Evolutionary conservation across 1,140 invertebrate species (phyloP), one percentile per base, ranked within the genome.

Genomic region (Diorhabda sublineata): DNA sequence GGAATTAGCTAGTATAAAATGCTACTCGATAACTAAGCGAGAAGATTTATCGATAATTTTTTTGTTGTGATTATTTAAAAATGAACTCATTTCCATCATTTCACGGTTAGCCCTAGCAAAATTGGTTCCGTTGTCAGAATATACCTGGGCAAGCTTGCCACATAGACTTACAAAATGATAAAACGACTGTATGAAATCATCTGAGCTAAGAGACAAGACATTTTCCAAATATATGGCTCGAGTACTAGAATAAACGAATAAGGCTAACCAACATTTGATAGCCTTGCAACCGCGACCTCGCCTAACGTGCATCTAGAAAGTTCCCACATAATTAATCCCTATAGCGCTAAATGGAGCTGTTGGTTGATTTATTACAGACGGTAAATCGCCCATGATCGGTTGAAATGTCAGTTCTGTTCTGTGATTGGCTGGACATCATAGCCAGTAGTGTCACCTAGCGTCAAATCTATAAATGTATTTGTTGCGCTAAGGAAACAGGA

Each of bases 201-300:
- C 71, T 2, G 78, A 76, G 5, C 74, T 73, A 7, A 80, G 42
- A 64, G 75, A 69, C n/a, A 41, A 66, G 0, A 81, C 79, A 2
- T 78, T 4, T 70, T 83, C 79, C 8, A 82, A 58, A 69, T 82
- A 80, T 5, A 81, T 68, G 2, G 76, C 77, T 45, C 72, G 72
- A 5, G 77, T 80, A 1, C 71, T 58, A 8, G 78, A 73, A 61
- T 79, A 82, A 3, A 80, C 71, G 68, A 81, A 81, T 2, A 80
- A n/a, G 26, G 58, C 56, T 9, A 80, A 45, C 47, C 79, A 81
- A 4, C 56, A 67, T 66, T 82, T 81, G 3, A 67, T 43, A 7
- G 47, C 47, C 62, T 66, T 65, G 2, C 57, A 58, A 61, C 45
- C 76, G 45, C 73, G 71, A 44, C 60, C 64, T 42, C 61, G 52